A percentile compares a stretch with the other conserved stretches of the same genome.
These are phyloP conservation scores for Ochropleura leucogaster DNA, from an alignment of 2,888 invertebrate species.

Conservation along the genomic window DNA sequence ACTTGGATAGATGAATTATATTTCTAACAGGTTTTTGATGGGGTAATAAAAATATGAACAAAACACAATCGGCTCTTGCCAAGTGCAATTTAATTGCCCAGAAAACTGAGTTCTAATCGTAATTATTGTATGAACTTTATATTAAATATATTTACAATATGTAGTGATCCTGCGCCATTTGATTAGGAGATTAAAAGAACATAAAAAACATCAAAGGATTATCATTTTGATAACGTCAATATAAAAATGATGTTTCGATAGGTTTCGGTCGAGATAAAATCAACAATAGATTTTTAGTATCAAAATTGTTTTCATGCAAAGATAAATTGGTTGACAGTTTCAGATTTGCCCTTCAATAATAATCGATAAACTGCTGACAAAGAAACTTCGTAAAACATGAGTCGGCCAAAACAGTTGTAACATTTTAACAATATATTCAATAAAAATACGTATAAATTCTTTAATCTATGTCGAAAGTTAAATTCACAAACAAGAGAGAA, in stretches of 20 bases:
- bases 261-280: conserved; percentile 7
- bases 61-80: background rate
- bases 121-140: background rate
- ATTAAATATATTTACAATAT: background rate
- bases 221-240: background rate
- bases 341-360: conserved; percentile 44
- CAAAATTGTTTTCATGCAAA: conserved; percentile 14
- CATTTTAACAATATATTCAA: background rate
- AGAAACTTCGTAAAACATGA: background rate
- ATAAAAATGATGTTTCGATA: background rate
- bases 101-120: background rate
- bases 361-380: conserved; percentile 14
- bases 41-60: background rate
- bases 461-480: background rate
- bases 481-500: background rate
- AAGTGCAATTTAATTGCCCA: background rate
- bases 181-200: background rate
- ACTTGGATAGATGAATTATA: background rate
- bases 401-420: background rate
- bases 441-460: background rate
- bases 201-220: background rate
- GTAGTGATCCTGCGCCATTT: background rate
- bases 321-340: conserved; percentile 20
- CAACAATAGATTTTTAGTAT: conserved; percentile 10
- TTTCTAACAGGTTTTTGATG: background rate